Base-by-base conservation (phyloP, 2,888 invertebrate genomes). In the Chrysodeixis includens region DNA sequence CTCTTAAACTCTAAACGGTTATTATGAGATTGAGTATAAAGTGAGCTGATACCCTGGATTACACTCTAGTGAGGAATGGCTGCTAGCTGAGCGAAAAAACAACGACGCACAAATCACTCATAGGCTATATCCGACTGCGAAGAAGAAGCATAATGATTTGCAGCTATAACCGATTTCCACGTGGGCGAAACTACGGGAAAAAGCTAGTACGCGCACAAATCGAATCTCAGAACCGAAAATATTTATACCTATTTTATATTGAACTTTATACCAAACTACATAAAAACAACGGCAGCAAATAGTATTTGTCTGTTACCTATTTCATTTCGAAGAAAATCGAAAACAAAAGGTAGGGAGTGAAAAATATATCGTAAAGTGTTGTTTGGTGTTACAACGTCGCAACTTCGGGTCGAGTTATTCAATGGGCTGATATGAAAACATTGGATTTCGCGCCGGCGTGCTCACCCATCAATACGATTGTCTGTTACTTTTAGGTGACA, bases 401-500 rank as follows among this genome's bases (percentile, higher is more conserved):
- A n/a, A n/a, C 51, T 68, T 70, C 69, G 59, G 63, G 58, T 72
- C 51, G 69, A 73, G 75, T 75, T 76, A 81, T 81, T 79, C 78
- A 79, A 76, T 74, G 75, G 78, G 46, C 56, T 71, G 74, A 66
- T 78, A 81, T 82, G 70, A 76, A 78, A 78, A 82, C 81, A 79
- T 82, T 83, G 79, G 79, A 82, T 86, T 83, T 83, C 70, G 62
- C 74, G 58, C 73, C 71, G 58, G 74, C 71, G 77, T 82, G 81
- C 74, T 81, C 75, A 71, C 71, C 81, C 85, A 80, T 81, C 83
- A 78, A 82, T 79, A 74, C 71, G 76, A 79, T 77, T 79, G 77
- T 79, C 77, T 79, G 66, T 73, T 71, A 75, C 62, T 40, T 35
- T 63, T 40, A 1, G 4, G 58, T 18, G 55, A 72, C 69, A 74